These are phyloP conservation scores for Dipodomys stephensi DNA, from an alignment of 2,113 vertebrate genomes.

Conservation along the genomic window DNA sequence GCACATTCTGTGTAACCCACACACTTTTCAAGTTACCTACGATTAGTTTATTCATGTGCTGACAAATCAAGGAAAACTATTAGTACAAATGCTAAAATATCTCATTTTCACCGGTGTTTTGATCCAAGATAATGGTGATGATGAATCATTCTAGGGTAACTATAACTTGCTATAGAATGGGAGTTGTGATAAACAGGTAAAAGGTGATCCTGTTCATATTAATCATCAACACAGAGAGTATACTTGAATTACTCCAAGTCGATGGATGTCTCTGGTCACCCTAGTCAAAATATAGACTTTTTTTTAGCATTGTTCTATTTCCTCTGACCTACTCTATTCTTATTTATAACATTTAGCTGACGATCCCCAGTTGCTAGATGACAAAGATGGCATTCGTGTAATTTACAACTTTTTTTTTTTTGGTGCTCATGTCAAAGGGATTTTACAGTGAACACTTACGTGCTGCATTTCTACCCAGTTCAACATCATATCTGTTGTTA, in stretches of 20 bases:
- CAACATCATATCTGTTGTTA: constrained; percentile 76
- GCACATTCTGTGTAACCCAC: neutral
- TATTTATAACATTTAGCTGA: neutral
- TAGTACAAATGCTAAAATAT: neutral
- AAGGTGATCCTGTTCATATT: neutral
- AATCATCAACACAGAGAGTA: neutral
- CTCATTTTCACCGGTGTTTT: neutral
- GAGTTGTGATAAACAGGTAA: neutral
- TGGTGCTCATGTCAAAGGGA: constrained; percentile 58
- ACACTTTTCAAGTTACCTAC: neutral
- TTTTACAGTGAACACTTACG: constrained; percentile 76
- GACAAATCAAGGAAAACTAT: neutral
- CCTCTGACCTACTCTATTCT: neutral
- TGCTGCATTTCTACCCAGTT: constrained; percentile 77
- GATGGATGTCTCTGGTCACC: neutral
- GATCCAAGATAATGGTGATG: neutral
- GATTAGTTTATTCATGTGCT: neutral
- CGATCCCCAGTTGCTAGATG: neutral
- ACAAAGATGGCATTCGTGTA: constrained; percentile 52
- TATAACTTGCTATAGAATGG: neutral
- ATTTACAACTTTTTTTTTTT: constrained; percentile 54
- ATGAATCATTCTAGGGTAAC: neutral
- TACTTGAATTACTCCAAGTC: neutral
- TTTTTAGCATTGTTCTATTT: neutral
- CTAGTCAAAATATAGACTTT: neutral